A percentile compares a stretch with the other conserved stretches of the same genome.
Evolutionary conservation across 1,140 invertebrate genomes (phyloP).

Genomic region (Mesaphorura yosii): DNA sequence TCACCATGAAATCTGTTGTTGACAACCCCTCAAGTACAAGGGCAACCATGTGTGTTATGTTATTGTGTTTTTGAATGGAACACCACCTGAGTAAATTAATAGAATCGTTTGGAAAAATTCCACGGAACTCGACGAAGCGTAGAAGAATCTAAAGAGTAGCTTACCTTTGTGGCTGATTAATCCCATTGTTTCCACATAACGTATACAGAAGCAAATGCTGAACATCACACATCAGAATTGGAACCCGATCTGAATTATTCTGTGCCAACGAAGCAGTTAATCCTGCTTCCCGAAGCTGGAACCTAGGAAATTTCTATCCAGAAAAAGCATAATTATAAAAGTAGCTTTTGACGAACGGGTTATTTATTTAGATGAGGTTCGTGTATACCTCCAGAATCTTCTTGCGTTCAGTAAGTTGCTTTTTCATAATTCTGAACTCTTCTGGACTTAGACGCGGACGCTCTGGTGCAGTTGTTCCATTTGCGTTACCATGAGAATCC

Average conservation of each 20-base stretch:
- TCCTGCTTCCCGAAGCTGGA: constrained; percentile 30
- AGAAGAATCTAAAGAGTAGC: constrained; percentile 1
- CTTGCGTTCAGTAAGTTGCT: constrained; percentile 44
- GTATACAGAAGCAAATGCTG: constrained; percentile 69
- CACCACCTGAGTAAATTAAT: constrained; percentile 54
- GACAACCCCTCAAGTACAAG: constrained; percentile 66
- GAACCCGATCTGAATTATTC: constrained; percentile 41
- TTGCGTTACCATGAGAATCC: too few relatives aligned
- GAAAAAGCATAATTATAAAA: constrained; percentile 7
- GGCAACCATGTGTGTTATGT: constrained; percentile 55
- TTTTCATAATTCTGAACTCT: constrained; percentile 44
- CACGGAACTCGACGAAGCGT: background rate
- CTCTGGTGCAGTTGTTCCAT: too few relatives aligned
- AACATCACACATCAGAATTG: constrained; percentile 66
- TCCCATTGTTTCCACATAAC: constrained; percentile 54
- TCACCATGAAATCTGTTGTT: constrained; percentile 54
- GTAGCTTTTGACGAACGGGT: constrained; percentile 34
- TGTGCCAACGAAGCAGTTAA: constrained; percentile 28
- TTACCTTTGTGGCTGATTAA: constrained; percentile 38
- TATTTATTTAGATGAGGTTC: constrained; percentile 40
- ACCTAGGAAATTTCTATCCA: constrained; percentile 30
- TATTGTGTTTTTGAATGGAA: constrained; percentile 56
- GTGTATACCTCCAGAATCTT: constrained; percentile 37
- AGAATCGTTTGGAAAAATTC: background rate
- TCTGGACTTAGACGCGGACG: constrained; percentile 36